Evolutionary conservation across 2,113 vertebrate species (phyloP), one percentile per base, ranked within the genome.

Genomic region (Entomyzon cyanotis): DNA sequence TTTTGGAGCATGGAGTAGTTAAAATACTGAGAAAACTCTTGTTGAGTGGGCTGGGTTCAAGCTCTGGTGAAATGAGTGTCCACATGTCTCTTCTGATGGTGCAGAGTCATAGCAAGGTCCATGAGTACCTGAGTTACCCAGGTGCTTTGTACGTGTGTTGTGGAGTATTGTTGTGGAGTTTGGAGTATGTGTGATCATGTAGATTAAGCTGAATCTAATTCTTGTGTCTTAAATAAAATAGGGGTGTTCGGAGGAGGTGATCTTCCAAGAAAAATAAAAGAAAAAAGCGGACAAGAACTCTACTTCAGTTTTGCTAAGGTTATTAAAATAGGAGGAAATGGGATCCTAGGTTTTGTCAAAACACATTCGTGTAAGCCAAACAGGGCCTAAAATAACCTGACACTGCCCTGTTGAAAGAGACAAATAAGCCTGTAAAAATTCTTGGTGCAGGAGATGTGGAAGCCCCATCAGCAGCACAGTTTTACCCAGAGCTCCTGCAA

Each of bases 281-380:
- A 69, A 62, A 65, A 76, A 60, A 10, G 4, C 7, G 30, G 50
- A 31, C 28, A 60, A 50, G 27, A 77, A 33, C 37, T 76, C 25
- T 3, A 15, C 6, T 58, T 24, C 8, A 65, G 37, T 75, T 93
- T 92, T 85, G 67, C 46, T 68, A 22, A 78, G 86, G 28, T 59
- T 94, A 59, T 94, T 93, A 82, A 92, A 93, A 93, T 70, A 96
- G 85, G 62, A 94, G 35, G 76, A 90, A 92, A 68, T 28, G 10
- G 18, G n/a, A 77, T 92, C 59, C 64, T 55, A 52, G 20, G 23
- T 84, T 89, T 90, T 94, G 47, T 90, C 35, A 83, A 84, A 94
- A 78, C 47, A 70, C 21, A 42, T 53, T 70, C 77, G 42, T 44
- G n/a, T 65, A 90, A 94, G 84, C 35, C 2, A 27, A 78, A 46